A percentile compares a stretch with the other conserved stretches of the same genome.
Conservation (phyloP, 2,113 vertebrate genomes). For the Heloderma charlesbogerti region DNA sequence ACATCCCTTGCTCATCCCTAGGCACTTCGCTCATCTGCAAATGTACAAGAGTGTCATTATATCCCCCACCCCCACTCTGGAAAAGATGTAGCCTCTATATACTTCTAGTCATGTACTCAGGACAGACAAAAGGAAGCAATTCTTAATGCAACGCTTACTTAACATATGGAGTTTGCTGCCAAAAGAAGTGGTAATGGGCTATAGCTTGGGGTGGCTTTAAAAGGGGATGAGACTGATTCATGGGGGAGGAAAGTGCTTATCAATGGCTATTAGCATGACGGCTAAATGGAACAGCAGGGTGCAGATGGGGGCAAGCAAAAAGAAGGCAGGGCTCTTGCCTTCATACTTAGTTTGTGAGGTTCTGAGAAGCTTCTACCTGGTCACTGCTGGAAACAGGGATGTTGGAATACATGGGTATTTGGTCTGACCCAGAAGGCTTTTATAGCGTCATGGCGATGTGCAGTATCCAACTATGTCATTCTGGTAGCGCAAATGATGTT, state of each 20-base stretch:
- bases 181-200: background rate
- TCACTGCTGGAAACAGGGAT: background rate
- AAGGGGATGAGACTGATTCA: background rate
- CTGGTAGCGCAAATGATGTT: too few relatives aligned
- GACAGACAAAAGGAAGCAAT: background rate
- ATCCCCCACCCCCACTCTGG: constrained; percentile 39
- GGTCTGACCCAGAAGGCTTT: background rate
- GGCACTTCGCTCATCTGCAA: constrained; percentile 59
- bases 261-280: background rate
- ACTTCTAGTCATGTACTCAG: constrained; percentile 44
- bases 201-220: background rate
- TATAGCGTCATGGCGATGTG: background rate
- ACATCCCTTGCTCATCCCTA: constrained; percentile 31
- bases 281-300: background rate
- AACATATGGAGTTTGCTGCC: background rate
- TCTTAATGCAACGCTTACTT: background rate
- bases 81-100: constrained; percentile 38
- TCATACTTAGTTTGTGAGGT: background rate
- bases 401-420: background rate
- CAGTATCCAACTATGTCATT: too few relatives aligned
- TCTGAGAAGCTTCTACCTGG: background rate
- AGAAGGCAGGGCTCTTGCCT: background rate
- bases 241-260: background rate
- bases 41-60: constrained; percentile 48
- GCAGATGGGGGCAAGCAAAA: background rate